These are phyloP conservation scores for Pristionchus fissidentatus DNA, from an alignment of 2,888 invertebrate genomes.

Conservation along the genomic window DNA sequence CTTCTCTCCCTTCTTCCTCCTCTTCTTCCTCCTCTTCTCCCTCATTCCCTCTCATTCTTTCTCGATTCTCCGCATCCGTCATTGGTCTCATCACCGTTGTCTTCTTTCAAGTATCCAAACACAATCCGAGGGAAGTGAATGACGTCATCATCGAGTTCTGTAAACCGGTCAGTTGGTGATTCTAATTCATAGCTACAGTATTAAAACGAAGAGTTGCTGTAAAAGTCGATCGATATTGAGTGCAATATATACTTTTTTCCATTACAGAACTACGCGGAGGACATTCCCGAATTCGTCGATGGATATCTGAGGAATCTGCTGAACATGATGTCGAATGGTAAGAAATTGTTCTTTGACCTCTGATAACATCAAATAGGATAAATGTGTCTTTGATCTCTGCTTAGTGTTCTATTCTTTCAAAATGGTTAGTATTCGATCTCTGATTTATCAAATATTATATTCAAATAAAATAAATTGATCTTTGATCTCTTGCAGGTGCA, in stretches of 20 bases:
- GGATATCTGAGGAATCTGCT: neutral
- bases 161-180: neutral
- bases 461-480: neutral
- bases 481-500: neutral
- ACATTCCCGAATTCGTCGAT: slow-evolving; percentile 5
- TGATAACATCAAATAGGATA: neutral
- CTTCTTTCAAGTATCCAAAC: slow-evolving; percentile 15
- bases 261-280: slow-evolving; percentile 28
- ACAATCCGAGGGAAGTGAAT: neutral
- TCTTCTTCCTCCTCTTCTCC: neutral
- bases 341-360: too few species aligned
- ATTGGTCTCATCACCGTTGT: slow-evolving; percentile 13
- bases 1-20: neutral
- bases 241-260: neutral
- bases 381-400: neutral
- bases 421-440: too few species aligned
- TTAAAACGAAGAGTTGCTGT: too few species aligned
- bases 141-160: neutral
- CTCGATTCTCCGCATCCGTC: slow-evolving; percentile 43
- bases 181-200: neutral
- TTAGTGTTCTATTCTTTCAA: too few species aligned
- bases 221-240: too few species aligned
- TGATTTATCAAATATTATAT: too few species aligned
- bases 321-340: neutral
- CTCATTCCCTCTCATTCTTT: slow-evolving; percentile 6